These are phyloP conservation scores for Poeciliopsis infans DNA, from an alignment of 2,797 vertebrate genomes.

Conservation along the genomic window DNA sequence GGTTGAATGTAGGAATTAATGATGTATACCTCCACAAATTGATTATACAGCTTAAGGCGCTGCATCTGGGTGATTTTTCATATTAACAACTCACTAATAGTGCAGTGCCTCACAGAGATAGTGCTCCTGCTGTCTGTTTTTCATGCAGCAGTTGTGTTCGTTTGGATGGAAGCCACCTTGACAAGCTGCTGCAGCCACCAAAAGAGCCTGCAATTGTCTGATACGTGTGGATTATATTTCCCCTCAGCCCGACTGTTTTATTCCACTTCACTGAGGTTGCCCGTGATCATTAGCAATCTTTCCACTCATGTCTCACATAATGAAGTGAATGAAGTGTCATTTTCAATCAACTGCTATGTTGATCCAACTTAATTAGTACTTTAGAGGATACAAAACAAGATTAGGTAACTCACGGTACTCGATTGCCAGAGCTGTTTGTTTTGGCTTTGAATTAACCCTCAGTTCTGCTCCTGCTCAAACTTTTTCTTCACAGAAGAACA, in stretches of 20 bases:
- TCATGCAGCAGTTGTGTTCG: constrained; percentile 52
- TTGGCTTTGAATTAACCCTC: constrained; percentile 52
- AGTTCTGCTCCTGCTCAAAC: neutral
- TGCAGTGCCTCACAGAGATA: constrained; percentile 26
- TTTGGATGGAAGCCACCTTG: constrained; percentile 63
- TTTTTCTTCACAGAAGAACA: constrained; percentile 2
- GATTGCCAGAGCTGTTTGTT: constrained; percentile 61
- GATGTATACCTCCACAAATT: constrained; percentile 35
- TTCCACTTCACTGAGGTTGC: constrained; percentile 67
- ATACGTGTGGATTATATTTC: constrained; percentile 65
- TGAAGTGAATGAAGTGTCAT: constrained; percentile 76
- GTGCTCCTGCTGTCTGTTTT: constrained; percentile 46
- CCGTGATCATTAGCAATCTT: constrained; percentile 75
- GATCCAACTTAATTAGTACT: constrained; percentile 78
- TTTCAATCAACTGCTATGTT: constrained; percentile 76
- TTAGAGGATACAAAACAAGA: constrained; percentile 74
- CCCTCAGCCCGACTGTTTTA: constrained; percentile 56
- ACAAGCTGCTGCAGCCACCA: constrained; percentile 58
- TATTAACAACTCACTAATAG: constrained; percentile 32
- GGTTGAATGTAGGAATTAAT: constrained; percentile 26
- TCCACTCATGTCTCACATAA: constrained; percentile 74
- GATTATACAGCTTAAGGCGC: constrained; percentile 40
- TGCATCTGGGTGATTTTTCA: constrained; percentile 41
- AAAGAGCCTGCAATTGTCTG: constrained; percentile 62
- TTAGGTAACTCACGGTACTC: constrained; percentile 58